Base-by-base conservation (phyloP, 2,797 vertebrate species). In the Ambastaia sidthimunki region DNA sequence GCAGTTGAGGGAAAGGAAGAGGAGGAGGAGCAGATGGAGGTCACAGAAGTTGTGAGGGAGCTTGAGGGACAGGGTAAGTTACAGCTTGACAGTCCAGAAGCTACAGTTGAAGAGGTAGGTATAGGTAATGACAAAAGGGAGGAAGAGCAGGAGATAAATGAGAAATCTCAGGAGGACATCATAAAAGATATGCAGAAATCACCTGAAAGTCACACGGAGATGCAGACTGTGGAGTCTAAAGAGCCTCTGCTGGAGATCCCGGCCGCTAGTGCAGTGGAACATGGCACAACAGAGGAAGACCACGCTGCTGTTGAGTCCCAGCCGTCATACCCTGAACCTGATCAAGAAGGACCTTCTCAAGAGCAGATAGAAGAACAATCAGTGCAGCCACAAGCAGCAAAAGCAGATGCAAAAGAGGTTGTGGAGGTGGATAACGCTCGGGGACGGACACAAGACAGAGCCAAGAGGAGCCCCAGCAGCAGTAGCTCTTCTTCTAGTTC, bases 71-170 rank as follows among this genome's bases (percentile, higher is more conserved):
- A 90, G 89, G 90, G 92, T 83, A 86, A 92, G 89, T 47, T 71
- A 31, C 76, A 80, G 87, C 92, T 92, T 85, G 92, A 88, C 74
- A 92, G 93, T 89, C 93, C 89, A 91, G 94, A 87, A 67, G 86
- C 86, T 87, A 88, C 88, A 76, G 94, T 95, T 87, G 90, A 92
- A 90, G 95, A 96, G 90, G 88, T 90, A 83, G 94, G 93, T 87
- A 90, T 90, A 83, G 94, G 93, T 87, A 90, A 87, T 75, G 91
- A 92, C 68, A 79, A 85, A 89, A 92, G 93, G 82, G 84, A 92
- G 88, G 92, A 92, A 79, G 91, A 92, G 87, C 88, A 82, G 41
- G 76, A 84, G 37, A 72, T 66, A 3, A 74, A 70, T 48, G 47
- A 74, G 9, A 62, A 21, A 83, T 78, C 86, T 80, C 90, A 87